Base-by-base conservation (phyloP, 2,797 vertebrate species). In the Salmo trutta region DNA sequence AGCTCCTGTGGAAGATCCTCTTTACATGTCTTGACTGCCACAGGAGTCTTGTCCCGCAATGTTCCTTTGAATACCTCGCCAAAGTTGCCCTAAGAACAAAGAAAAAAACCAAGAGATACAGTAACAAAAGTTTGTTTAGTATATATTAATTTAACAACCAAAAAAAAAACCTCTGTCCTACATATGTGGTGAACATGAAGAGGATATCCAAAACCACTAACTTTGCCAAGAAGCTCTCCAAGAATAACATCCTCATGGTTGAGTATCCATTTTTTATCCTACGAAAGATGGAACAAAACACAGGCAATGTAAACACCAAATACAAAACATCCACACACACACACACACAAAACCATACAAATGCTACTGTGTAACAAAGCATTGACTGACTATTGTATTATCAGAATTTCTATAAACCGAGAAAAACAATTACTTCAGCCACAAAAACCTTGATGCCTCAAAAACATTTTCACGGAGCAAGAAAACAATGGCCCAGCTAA, bases 221-320 rank as follows among this genome's bases (percentile, higher is more conserved):
- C 98, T 95, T 99, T 99, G 79, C 98, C 97, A 64, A 99, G 90
- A 80, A 98, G 92, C 86, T 98, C 98, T 80, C 96, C 98, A 73
- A 99, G 91, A n/a, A 89, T 92, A 66, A 99, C 96, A 75, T 99
- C 97, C 92, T 98, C 98, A 29, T 99, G 98, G 94, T 96, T 98
- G 81, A 99, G 95, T 90, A 98, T 94, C 98, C 98, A 99, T 77
- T 98, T 99, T 87, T 99, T 99, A 91, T 99, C 98, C 97, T 99
- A 83, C 0, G 77, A 52, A 71, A 78, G 17, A 76, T 5, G 24
- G 59, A 64, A 69, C 33, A 31, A 24, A 84, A 84, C 67, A 19
- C 77, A 14, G 52, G n/a, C 65, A 56, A 54, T 41, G 56, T 14
- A 31, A 12, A 68, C 24, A 41, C 33, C 54, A 65, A 41, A 56